phyloP scores from a whole-genome alignment of 2,113 vertebrate genomes.

The Marmota monax region DNA sequence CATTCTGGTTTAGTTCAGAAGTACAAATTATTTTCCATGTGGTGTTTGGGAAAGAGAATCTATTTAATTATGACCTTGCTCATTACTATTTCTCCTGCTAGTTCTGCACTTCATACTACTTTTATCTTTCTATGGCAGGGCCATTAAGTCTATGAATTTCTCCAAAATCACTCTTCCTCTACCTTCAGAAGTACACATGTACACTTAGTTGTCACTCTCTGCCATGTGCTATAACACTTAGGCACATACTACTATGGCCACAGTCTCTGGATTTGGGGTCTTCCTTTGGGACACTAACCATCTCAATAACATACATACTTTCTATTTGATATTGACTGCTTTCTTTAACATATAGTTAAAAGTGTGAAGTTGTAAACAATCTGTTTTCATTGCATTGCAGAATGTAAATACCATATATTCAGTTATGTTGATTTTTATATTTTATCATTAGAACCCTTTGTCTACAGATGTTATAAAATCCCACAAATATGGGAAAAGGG shows the following conservation, averaged over 20 bases:
- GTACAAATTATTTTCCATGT: conserved; percentile 43
- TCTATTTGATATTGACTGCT: background rate
- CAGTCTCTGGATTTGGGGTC: rapidly evolving
- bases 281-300: background rate
- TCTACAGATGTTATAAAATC: background rate
- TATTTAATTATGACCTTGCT: background rate
- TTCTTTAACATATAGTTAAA: background rate
- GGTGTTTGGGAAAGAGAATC: background rate
- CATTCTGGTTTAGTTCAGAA: conserved; percentile 74
- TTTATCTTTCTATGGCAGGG: background rate
- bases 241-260: background rate
- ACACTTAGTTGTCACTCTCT: background rate
- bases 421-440: background rate
- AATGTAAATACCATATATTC: background rate
- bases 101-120: background rate
- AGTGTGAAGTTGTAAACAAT: background rate
- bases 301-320: background rate
- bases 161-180: background rate
- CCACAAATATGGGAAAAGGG: background rate
- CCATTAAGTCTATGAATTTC: background rate
- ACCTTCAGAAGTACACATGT: background rate
- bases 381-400: background rate
- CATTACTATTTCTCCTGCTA: background rate
- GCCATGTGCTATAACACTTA: background rate
- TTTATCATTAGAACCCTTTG: background rate